Evolutionary conservation across 1,140 invertebrate genomes (phyloP).

Genomic region (Aphaenogaster ashmeadi): DNA sequence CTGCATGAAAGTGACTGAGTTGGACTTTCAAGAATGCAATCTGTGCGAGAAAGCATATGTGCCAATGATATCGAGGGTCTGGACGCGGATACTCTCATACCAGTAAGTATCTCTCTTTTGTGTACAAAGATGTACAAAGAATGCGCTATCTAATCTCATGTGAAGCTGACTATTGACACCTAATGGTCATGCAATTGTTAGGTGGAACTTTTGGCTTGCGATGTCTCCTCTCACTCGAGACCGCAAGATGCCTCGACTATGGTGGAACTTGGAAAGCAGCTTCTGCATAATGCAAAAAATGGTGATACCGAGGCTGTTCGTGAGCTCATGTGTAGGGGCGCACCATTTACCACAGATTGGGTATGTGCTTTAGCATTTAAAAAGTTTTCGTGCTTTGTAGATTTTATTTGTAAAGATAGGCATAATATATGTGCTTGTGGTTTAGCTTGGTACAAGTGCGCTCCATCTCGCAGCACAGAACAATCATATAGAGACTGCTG

Average conservation of each 20-base stretch:
- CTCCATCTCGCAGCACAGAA: slow-evolving; percentile 95
- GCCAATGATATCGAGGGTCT: slow-evolving; percentile 81
- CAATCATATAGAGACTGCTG: slow-evolving; percentile 94
- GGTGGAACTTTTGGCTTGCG: slow-evolving; percentile 84
- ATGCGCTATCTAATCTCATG: neutral
- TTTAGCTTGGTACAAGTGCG: slow-evolving; percentile 95
- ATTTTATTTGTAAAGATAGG: slow-evolving; percentile 13
- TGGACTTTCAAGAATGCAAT: slow-evolving; percentile 81
- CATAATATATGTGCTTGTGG: slow-evolving; percentile 12
- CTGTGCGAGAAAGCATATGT: slow-evolving; percentile 79
- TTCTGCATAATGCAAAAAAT: slow-evolving; percentile 92
- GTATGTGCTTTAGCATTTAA: slow-evolving; percentile 86
- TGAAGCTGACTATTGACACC: neutral
- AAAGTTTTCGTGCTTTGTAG: neutral
- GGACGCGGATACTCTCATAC: slow-evolving; percentile 82
- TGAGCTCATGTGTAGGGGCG: slow-evolving; percentile 94
- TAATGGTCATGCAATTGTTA: slow-evolving; percentile 38
- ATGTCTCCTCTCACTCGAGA: slow-evolving; percentile 75
- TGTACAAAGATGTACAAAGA: neutral
- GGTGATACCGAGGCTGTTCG: slow-evolving; percentile 93
- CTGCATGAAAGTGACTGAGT: slow-evolving; percentile 64
- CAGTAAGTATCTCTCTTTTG: slow-evolving; percentile 73
- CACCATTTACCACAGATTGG: slow-evolving; percentile 97
- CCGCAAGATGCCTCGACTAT: slow-evolving; percentile 86
- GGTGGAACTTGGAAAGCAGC: slow-evolving; percentile 93